Percentiles rank a stretch among this genome's conserved stretches.
Conservation (phyloP, 2,113 vertebrate species). For the Pithys albifrons region DNA sequence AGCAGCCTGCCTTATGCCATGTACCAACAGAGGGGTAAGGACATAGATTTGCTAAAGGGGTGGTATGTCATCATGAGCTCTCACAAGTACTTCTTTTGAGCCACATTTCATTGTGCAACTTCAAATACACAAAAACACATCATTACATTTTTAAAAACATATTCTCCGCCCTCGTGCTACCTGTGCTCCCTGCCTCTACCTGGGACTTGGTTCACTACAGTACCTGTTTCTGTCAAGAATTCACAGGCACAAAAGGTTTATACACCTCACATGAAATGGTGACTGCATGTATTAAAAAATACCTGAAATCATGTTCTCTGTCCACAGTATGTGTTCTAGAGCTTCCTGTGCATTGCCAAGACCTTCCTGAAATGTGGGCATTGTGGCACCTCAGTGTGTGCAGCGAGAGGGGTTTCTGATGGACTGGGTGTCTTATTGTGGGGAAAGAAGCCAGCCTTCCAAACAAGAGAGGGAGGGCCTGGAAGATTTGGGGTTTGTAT, state of each 20-base stretch:
- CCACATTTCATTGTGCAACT: background rate
- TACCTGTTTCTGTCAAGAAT: background rate
- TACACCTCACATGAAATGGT: background rate
- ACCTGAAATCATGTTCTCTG: background rate
- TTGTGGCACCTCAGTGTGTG: background rate
- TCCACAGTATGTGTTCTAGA: background rate
- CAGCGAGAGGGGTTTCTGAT: background rate
- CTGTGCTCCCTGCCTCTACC: background rate
- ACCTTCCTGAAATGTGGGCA: background rate
- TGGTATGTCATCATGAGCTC: background rate
- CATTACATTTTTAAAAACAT: background rate
- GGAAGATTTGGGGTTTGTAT: background rate
- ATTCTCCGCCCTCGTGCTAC: background rate
- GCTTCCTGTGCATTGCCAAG: background rate
- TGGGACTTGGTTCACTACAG: background rate
- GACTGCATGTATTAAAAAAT: background rate
- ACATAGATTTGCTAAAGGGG: background rate
- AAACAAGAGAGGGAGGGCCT: background rate
- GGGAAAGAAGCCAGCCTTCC: background rate
- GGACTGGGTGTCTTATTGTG: fast-evolving
- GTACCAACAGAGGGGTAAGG: background rate
- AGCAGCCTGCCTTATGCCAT: background rate
- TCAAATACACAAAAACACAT: background rate
- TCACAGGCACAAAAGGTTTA: background rate
- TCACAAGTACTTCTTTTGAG: background rate